Percentiles rank a stretch among this genome's conserved stretches.
Evolutionary conservation across 1,140 invertebrate genomes (phyloP).

Genomic region (Drosophila pruinosa): DNA sequence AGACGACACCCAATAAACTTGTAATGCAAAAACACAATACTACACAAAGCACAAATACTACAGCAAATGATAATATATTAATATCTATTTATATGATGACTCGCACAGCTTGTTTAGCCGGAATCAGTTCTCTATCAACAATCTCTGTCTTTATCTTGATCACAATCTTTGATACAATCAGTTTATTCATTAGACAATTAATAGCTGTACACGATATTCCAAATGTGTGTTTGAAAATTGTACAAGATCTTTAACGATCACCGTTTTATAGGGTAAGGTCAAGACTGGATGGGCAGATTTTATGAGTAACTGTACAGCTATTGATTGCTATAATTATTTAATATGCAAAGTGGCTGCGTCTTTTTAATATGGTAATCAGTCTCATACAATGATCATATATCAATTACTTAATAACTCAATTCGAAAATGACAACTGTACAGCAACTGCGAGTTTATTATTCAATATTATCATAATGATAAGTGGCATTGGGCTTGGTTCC

Average conservation of each 20-base stretch:
- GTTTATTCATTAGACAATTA: slow-evolving; percentile 2
- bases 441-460: too few relatives aligned
- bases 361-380: background rate
- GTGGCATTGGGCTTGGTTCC: too few relatives aligned
- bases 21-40: too few relatives aligned
- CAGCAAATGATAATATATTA: slow-evolving; percentile 14
- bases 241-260: background rate
- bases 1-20: background rate
- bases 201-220: background rate
- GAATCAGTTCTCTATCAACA: background rate
- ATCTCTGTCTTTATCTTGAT: background rate
- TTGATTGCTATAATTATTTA: too few relatives aligned
- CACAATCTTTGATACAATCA: background rate
- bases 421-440: background rate
- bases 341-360: too few relatives aligned
- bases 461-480: background rate
- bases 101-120: slow-evolving; percentile 15
- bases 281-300: too few relatives aligned
- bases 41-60: slow-evolving; percentile 12
- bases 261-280: background rate
- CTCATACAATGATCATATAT: background rate
- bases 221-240: background rate
- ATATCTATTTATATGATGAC: slow-evolving; percentile 28
- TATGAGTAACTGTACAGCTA: too few relatives aligned
- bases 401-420: background rate